Evolutionary conservation across 2,888 invertebrate species (phyloP).

Genomic region (Byasa hedistus): DNA sequence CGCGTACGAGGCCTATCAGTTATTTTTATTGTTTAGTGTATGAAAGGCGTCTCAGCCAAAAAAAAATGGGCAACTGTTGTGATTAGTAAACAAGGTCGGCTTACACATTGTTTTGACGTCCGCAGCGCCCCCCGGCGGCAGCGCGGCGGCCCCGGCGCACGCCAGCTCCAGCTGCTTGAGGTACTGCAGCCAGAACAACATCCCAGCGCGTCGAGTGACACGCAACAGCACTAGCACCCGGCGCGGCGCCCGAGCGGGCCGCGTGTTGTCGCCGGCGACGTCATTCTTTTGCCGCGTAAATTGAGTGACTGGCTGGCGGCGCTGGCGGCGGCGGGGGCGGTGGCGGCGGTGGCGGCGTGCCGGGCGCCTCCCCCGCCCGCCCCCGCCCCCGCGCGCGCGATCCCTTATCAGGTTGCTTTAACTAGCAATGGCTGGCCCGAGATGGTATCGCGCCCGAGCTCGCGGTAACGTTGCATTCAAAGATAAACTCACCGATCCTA

Average conservation of each 20-base stretch:
- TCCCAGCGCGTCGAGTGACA: conserved; percentile 52
- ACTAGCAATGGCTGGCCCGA: conserved; percentile 78
- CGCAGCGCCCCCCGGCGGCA: conserved; percentile 67
- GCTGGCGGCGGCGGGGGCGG: conserved; percentile 32
- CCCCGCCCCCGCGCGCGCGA: conserved; percentile 46
- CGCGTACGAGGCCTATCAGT: too few relatives aligned
- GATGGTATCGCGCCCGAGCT: conserved; percentile 72
- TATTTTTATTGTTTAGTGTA: too few relatives aligned
- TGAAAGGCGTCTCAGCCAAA: not conserved
- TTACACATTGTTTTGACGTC: conserved; percentile 75
- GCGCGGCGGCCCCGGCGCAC: conserved; percentile 52
- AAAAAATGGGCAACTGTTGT: not conserved
- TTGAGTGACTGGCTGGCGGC: conserved; percentile 73
- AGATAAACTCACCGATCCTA: conserved; percentile 78
- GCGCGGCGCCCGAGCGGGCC: conserved; percentile 32
- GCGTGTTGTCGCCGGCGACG: conserved; percentile 53
- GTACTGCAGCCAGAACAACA: conserved; percentile 76
- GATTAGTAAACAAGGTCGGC: conserved; percentile 42
- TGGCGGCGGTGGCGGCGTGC: too few relatives aligned
- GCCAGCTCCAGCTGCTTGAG: conserved; percentile 73
- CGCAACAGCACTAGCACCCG: conserved; percentile 37
- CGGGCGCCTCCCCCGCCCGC: conserved; percentile 66
- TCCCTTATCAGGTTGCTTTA: conserved; percentile 77
- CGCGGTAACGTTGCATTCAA: conserved; percentile 80
- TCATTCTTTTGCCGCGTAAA: conserved; percentile 77